phyloP scores from a whole-genome alignment of 2,888 invertebrate genomes.

The Scaptodrosophila latifasciaeformis region DNA sequence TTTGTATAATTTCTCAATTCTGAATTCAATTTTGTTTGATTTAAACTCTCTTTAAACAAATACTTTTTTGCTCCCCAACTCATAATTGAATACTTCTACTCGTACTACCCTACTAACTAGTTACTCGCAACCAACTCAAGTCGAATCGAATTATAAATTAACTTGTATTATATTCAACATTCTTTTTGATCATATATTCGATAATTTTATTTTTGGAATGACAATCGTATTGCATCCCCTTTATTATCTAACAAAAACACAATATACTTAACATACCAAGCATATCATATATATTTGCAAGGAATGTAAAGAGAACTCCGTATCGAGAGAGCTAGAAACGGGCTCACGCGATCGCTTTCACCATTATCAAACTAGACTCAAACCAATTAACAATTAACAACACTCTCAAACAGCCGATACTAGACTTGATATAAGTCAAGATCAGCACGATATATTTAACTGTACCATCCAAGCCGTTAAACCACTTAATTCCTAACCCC shows the following conservation, averaged over 20 bases:
- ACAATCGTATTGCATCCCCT: slow-evolving; percentile 42
- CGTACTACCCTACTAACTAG: slow-evolving; percentile 27
- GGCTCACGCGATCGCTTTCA: slow-evolving; percentile 24
- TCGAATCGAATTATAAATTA: slow-evolving; percentile 17
- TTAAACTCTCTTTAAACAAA: slow-evolving; percentile 47
- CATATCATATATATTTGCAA: no score
- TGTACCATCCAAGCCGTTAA: no score
- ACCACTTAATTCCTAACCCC: no score
- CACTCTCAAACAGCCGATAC: no score
- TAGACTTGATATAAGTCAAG: no score
- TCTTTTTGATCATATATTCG: no score
- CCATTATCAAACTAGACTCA: slow-evolving; percentile 19
- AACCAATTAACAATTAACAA: slow-evolving; percentile 17
- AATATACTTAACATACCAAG: no score
- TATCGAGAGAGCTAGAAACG: not conserved
- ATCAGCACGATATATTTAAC: no score
- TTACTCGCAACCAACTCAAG: slow-evolving; percentile 28
- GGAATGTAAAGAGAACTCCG: not conserved
- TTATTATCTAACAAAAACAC: slow-evolving; percentile 25
- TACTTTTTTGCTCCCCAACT: slow-evolving; percentile 50
- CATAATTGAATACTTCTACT: slow-evolving; percentile 22
- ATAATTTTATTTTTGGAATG: slow-evolving; percentile 21
- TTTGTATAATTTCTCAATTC: slow-evolving; percentile 48
- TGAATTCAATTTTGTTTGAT: slow-evolving; percentile 54
- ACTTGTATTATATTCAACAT: slow-evolving; percentile 47